Evolutionary conservation across 2,797 vertebrate species (phyloP), one percentile per base, ranked within the genome.

Genomic region (Muscicapa comitata): DNA sequence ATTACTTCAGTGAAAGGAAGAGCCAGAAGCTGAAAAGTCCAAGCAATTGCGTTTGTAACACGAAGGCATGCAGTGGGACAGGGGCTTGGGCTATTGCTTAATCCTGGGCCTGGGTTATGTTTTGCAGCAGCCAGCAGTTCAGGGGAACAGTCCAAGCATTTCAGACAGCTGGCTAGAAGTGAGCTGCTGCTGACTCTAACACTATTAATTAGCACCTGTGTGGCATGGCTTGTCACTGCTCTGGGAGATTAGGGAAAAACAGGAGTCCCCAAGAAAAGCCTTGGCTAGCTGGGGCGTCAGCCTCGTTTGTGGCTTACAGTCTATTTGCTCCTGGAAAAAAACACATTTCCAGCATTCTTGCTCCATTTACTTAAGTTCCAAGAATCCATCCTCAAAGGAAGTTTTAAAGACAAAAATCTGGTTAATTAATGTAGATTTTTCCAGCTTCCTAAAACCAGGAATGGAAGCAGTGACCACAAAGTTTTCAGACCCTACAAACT

Each of bases 361-460:
- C 77, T 93, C 42, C 28, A 8, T 65, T 71, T 67, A 74, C n/a
- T 47, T 77, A 19, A 74, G 74, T 93, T 91, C 72, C 75, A 83
- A 68, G 72, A 82, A 77, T 43, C 13, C 43, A 58, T 87, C 57
- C 65, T 82, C 75, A 91, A 90, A 88, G 55, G 25, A 77, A 90
- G 35, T 54, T 94, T 86, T 50, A 77, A 87, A 74, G 31, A 65
- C n/a, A 86, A 85, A 86, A 92, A 23, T 47, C 37, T 63, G 14
- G 67, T 76, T 90, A 91, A 89, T 94, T 82, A 85, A 61, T 68
- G 68, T 89, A 4, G 2, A 17, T 58, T 83, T 92, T 95, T 87
- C 72, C 78, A 89, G 57, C 61, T 83, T 95, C 54, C 59, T 76
- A 58, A 93, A 76, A 80, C 54, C 47, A 68, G 68, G 67, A 89